Evolutionary conservation across 2,888 invertebrate species (phyloP).

Genomic region (Trissolcus brochymenae): DNA sequence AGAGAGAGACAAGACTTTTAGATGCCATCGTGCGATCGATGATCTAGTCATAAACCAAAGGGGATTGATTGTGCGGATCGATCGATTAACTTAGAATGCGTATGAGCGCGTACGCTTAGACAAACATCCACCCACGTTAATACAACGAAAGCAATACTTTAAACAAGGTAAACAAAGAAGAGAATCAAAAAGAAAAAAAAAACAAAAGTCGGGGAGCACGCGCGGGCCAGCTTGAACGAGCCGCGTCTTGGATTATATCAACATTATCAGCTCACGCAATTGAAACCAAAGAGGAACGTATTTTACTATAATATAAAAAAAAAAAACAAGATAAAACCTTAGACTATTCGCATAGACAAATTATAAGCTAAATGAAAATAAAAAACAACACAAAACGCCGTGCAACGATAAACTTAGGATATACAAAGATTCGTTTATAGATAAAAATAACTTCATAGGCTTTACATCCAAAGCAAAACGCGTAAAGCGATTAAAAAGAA

Average conservation of each 20-base stretch:
- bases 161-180: conserved; percentile 71
- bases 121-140: conserved; percentile 71
- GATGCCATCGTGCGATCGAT: conserved; percentile 44
- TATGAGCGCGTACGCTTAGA: conserved; percentile 16
- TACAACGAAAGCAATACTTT: conserved; percentile 76
- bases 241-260: conserved; percentile 48
- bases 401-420: conserved; percentile 66
- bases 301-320: conserved; percentile 40
- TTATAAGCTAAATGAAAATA: conserved; percentile 25
- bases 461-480: no score
- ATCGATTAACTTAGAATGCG: conserved; percentile 20
- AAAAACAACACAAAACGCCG: conserved; percentile 47
- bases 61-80: conserved; percentile 36
- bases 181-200: conserved; percentile 20
- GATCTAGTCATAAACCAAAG: conserved; percentile 42
- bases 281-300: conserved; percentile 50
- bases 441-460: neutral
- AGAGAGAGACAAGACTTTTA: conserved; percentile 61
- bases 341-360: conserved; percentile 45
- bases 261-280: conserved; percentile 50
- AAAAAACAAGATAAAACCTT: neutral
- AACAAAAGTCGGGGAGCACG: neutral
- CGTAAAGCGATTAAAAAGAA: no score
- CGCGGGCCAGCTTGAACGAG: neutral
- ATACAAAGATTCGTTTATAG: conserved; percentile 42